A percentile compares a stretch with the other conserved stretches of the same genome.
Evolutionary conservation across 2,797 vertebrate genomes (phyloP).

Genomic region (Okamejei kenojei): DNA sequence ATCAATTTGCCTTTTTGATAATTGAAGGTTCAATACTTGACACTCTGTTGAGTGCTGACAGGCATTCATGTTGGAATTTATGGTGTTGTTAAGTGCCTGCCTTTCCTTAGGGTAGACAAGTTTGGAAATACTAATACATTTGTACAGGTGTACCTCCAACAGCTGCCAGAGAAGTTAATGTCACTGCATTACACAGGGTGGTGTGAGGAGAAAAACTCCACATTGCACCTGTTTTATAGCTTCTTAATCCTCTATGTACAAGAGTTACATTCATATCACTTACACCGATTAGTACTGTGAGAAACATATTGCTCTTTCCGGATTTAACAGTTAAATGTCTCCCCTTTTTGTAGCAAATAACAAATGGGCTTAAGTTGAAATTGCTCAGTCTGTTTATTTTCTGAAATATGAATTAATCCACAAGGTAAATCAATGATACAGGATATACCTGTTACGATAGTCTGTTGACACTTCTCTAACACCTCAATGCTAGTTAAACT

Average conservation of each 20-base stretch:
- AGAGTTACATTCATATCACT: background rate
- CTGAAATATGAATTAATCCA: constrained; percentile 3
- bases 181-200: background rate
- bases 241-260: background rate
- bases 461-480: background rate
- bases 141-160: background rate
- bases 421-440: background rate
- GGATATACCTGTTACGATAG: background rate
- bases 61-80: background rate
- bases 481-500: background rate
- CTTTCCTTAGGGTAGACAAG: background rate
- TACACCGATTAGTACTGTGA: background rate
- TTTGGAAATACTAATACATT: background rate
- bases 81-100: background rate
- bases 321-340: background rate
- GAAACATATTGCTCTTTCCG: background rate
- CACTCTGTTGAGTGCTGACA: background rate
- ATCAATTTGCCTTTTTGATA: background rate
- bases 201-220: background rate
- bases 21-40: background rate
- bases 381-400: background rate
- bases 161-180: background rate
- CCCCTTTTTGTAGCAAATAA: background rate
- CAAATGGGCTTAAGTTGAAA: background rate
- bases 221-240: background rate